These are phyloP conservation scores for Bradypus variegatus DNA, from an alignment of 2,797 vertebrate species.

Conservation along the genomic window DNA sequence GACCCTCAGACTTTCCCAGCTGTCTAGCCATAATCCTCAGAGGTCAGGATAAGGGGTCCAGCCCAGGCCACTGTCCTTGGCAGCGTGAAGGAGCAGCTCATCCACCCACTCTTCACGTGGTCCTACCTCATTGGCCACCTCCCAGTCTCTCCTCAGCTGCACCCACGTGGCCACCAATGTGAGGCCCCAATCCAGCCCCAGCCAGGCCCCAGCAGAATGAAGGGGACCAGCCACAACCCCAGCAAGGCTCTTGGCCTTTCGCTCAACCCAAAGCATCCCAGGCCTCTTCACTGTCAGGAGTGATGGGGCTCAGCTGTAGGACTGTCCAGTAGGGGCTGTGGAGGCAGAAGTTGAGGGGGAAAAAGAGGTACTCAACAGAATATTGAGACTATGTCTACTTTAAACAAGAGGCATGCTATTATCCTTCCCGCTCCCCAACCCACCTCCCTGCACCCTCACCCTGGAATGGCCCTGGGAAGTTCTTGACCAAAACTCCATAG, in stretches of 20 bases:
- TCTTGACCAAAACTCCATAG: neutral
- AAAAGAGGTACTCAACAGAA: neutral
- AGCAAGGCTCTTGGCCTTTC: neutral
- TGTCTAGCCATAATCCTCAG: neutral
- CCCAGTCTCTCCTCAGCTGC: neutral
- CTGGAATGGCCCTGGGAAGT: neutral
- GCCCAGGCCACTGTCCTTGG: neutral
- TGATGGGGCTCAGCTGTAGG: neutral
- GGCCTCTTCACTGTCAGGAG: neutral
- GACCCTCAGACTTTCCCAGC: neutral
- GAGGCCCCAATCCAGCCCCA: neutral
- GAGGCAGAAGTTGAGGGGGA: neutral
- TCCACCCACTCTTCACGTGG: neutral
- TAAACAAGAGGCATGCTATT: neutral
- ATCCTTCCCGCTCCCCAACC: neutral
- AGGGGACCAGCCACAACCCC: no score
- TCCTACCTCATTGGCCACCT: neutral
- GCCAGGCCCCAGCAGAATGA: neutral
- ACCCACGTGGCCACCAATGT: neutral
- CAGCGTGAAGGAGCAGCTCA: neutral
- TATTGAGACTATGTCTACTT: neutral
- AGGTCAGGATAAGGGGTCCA: neutral
- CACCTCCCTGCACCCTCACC: neutral
- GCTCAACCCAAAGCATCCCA: neutral
- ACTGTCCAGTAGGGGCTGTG: neutral